Conservation (phyloP, 2,888 invertebrate genomes). For the Phortica okadai region DNA sequence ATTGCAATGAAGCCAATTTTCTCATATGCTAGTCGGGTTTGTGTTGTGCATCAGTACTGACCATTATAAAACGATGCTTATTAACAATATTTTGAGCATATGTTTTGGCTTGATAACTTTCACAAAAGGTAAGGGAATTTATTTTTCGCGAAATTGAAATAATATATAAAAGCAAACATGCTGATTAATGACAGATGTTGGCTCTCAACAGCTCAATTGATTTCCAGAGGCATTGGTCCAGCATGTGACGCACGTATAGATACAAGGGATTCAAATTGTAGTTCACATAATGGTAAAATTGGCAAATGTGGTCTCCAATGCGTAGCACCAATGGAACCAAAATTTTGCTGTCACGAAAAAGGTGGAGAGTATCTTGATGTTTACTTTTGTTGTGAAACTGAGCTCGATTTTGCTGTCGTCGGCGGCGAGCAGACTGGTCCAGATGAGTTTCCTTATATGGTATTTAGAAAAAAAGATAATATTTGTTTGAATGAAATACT, state of each 20-base stretch:
- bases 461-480: not conserved
- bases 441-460: slow-evolving; percentile 24
- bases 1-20: too few relatives aligned
- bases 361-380: not conserved
- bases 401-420: slow-evolving; percentile 6
- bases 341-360: not conserved
- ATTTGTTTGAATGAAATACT: not conserved
- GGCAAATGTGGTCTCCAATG: not conserved
- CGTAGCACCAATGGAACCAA: not conserved
- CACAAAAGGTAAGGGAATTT: too few relatives aligned
- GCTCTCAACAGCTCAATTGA: too few relatives aligned
- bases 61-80: too few relatives aligned
- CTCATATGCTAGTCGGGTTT: too few relatives aligned
- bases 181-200: too few relatives aligned
- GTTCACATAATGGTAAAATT: not conserved
- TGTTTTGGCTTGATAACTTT: too few relatives aligned
- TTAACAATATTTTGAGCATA: too few relatives aligned
- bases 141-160: too few relatives aligned
- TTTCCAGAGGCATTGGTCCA: not conserved
- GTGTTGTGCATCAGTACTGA: too few relatives aligned
- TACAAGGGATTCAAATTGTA: not conserved
- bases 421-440: not conserved
- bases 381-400: slow-evolving; percentile 2
- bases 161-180: too few relatives aligned
- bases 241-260: not conserved